Base-by-base conservation (phyloP, 2,113 vertebrate species). In the Catharus bicknelli region DNA sequence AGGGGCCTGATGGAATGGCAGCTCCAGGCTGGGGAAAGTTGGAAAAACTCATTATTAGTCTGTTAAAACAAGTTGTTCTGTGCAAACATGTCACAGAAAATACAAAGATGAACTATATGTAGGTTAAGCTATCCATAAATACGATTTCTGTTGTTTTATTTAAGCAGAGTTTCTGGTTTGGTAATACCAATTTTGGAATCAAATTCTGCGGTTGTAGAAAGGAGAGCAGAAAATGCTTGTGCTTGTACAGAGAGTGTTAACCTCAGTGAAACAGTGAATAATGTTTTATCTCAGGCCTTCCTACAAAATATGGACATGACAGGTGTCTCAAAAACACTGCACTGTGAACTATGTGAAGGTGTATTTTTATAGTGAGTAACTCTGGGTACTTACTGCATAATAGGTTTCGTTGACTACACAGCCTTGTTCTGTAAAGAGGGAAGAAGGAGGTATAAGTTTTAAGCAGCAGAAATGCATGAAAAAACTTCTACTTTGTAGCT, bases 21-120 rank as follows among this genome's bases (percentile, higher is more conserved):
- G 79, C 47, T 22, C 98, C 98, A 3, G 97, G 97, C 98, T 98
- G 66, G 38, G 16, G 30, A 4, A 75, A 51, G 13, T 38, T 30
- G 87, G 63, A 21, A 83, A 55, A 77, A 34, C 13, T 30, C 11
- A 27, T 62, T 47, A n/a, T 29, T 58, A 61, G 48, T 42, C 32
- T 64, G 14, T 47, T 76, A 69, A 76, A 85, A 2, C 30, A 69
- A 55, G 30, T 22, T 73, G 32, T 16, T 75, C 32, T 21, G 11
- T 82, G 18, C 58, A 13, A 20, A 7, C 75, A 29, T 0, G 0
- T 58, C n/a, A 66, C 10, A 76, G 53, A n/a, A 20, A 61, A 34
- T 30, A 45, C 17, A 68, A 79, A 82, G 32, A 40, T 62, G 14
- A 68, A 5, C 10, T n/a, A 21, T 5, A 14, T 57, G 16, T 50